phyloP scores from a whole-genome alignment of 1,140 invertebrate genomes.

The Tetramorium alpestre region DNA sequence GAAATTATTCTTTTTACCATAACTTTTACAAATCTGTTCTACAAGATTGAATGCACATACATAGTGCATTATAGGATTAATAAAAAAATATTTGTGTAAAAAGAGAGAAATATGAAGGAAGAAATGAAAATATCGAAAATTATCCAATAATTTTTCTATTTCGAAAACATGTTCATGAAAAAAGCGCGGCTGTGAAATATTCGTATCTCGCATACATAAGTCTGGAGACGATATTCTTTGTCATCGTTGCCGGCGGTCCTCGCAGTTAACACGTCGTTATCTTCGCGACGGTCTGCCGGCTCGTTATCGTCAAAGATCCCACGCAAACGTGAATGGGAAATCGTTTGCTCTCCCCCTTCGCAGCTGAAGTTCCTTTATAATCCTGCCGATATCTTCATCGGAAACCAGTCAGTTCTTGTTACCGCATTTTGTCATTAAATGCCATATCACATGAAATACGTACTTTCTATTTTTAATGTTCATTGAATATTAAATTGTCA shows the following conservation, averaged over 20 bases:
- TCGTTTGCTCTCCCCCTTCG: constrained; percentile 27
- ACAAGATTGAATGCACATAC: not conserved
- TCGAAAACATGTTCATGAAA: constrained; percentile 44
- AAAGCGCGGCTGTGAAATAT: constrained; percentile 36
- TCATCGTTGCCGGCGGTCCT: constrained; percentile 31
- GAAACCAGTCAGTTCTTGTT: not conserved
- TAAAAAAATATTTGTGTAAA: not conserved
- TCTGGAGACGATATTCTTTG: constrained; percentile 15
- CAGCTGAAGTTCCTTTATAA: constrained; percentile 17
- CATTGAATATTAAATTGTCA: not conserved
- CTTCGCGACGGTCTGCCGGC: constrained; percentile 16
- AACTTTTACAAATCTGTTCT: not conserved
- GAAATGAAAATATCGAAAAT: not conserved
- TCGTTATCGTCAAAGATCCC: constrained; percentile 52
- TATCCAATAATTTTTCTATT: constrained; percentile 58
- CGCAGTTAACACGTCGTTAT: constrained; percentile 70
- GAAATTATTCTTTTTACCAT: not conserved
- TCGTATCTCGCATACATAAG: constrained; percentile 66
- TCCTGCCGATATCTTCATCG: not conserved
- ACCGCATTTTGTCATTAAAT: not conserved
- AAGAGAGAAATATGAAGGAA: not conserved
- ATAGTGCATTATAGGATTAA: not conserved
- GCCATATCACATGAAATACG: not conserved
- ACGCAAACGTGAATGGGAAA: constrained; percentile 31
- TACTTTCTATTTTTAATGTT: constrained; percentile 14